Percentiles rank a stretch among this genome's conserved stretches.
Evolutionary conservation across 37 sponge, comb jelly and placozoan genomes (phyloP).

Genomic region (Bolinopsis microptera): DNA sequence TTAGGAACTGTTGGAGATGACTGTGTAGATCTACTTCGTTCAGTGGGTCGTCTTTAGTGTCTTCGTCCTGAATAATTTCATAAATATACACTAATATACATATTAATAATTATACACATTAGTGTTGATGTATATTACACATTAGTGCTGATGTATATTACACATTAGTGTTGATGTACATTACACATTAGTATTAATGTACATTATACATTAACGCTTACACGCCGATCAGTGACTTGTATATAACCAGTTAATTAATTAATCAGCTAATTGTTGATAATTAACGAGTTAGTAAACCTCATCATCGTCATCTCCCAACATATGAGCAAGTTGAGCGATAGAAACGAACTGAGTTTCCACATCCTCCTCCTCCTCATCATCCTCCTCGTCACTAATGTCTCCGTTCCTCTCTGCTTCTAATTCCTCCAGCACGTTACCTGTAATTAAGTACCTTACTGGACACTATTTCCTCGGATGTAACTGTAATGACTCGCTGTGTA

Average conservation of each 20-base stretch:
- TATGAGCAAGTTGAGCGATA: constrained; percentile 5
- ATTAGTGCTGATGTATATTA: too few relatives aligned
- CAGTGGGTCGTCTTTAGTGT: constrained; percentile 40
- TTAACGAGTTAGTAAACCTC: too few relatives aligned
- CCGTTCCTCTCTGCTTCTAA: constrained; percentile 13
- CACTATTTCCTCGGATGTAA: too few relatives aligned
- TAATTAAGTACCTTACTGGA: too few relatives aligned
- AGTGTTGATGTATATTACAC: too few relatives aligned
- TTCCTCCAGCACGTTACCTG: constrained; percentile 23
- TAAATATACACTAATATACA: not conserved
- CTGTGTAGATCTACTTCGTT: constrained; percentile 32
- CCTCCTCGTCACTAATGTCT: not conserved
- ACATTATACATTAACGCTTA: too few relatives aligned
- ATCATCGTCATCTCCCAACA: not conserved
- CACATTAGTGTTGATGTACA: too few relatives aligned
- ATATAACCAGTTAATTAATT: too few relatives aligned
- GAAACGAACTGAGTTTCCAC: constrained; percentile 19
- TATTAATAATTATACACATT: not conserved
- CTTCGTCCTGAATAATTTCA: constrained; percentile 13
- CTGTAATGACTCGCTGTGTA: too few relatives aligned
- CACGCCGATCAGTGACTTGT: too few relatives aligned
- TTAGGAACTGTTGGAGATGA: constrained; percentile 20
- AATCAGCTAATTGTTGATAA: too few relatives aligned
- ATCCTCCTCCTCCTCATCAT: constrained; percentile 18
- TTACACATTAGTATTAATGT: too few relatives aligned